These are phyloP conservation scores for Matsumurasca onukii DNA, from an alignment of 1,140 invertebrate species.

Conservation along the genomic window DNA sequence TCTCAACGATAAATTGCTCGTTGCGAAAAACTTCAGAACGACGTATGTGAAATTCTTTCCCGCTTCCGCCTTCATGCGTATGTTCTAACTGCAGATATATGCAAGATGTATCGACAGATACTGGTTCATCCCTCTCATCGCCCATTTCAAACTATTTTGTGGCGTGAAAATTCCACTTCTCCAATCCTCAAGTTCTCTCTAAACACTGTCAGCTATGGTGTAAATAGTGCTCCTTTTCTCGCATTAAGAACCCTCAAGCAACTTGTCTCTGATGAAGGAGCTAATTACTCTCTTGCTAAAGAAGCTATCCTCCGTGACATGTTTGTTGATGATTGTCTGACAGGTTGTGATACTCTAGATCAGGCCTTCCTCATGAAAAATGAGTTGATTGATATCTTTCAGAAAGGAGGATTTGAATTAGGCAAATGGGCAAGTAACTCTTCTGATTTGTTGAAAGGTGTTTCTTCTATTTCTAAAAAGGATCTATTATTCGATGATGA, in stretches of 20 bases:
- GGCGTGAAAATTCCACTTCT: slow-evolving; percentile 41
- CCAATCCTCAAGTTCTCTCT: slow-evolving; percentile 42
- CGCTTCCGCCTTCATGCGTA: slow-evolving; percentile 43
- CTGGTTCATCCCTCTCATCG: slow-evolving; percentile 35
- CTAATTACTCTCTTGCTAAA: slow-evolving; percentile 36
- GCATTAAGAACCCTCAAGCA: slow-evolving; percentile 45
- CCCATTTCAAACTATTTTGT: slow-evolving; percentile 47
- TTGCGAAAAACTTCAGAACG: slow-evolving; percentile 47
- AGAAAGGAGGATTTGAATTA: slow-evolving; percentile 38
- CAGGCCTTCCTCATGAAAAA: slow-evolving; percentile 34
- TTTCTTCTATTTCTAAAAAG: neutral
- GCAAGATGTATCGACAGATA: slow-evolving; percentile 40
- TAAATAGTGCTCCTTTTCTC: slow-evolving; percentile 43
- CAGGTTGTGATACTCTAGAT: slow-evolving; percentile 32
- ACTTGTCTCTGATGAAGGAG: slow-evolving; percentile 44
- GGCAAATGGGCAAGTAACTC: slow-evolving; percentile 44
- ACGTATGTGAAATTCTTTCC: slow-evolving; percentile 46
- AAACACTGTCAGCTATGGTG: slow-evolving; percentile 45
- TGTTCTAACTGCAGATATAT: slow-evolving; percentile 44
- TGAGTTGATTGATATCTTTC: slow-evolving; percentile 37
- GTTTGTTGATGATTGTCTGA: slow-evolving; percentile 40
- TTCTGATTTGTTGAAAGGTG: slow-evolving; percentile 6
- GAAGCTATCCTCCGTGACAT: slow-evolving; percentile 36
- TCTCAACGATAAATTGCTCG: slow-evolving; percentile 46
- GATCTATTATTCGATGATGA: neutral